phyloP scores from a whole-genome alignment of 2,797 vertebrate species.

The Simalia tracyae region DNA sequence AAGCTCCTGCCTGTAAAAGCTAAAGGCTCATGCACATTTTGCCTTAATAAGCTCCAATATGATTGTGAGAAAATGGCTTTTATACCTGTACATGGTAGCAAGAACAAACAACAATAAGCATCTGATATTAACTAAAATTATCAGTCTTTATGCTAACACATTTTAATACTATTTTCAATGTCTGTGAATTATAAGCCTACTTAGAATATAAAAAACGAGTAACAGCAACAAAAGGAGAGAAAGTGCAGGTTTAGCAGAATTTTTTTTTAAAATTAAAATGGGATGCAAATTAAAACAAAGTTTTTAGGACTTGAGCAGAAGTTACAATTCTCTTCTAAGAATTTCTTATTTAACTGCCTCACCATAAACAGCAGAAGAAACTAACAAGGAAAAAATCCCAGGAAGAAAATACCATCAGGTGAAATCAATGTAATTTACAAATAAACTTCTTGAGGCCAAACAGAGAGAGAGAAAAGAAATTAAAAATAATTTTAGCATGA shows the following conservation, averaged over 20 bases:
- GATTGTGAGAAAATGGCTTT: background rate
- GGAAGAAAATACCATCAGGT: background rate
- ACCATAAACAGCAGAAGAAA: background rate
- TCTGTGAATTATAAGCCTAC: slow-evolving; percentile 5
- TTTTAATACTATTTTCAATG: slow-evolving; percentile 10
- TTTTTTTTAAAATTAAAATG: no score
- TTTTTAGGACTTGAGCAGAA: background rate
- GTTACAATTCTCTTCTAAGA: background rate
- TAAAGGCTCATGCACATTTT: background rate
- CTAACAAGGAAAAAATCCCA: background rate
- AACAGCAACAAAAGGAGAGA: background rate
- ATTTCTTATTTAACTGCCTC: accelerated
- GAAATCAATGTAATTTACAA: background rate
- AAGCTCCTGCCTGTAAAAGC: background rate
- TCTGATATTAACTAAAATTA: no score
- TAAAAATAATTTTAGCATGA: no score
- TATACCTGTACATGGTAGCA: background rate
- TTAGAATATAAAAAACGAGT: slow-evolving; percentile 24
- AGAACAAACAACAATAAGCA: no score
- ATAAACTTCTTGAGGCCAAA: background rate
- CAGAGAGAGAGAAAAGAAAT: background rate
- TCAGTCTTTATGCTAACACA: no score
- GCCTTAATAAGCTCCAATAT: background rate
- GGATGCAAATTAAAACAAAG: background rate
- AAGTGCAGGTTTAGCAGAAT: accelerated